Evolutionary conservation across 2,888 invertebrate species (phyloP), one percentile per base, ranked within the genome.

Genomic region (Dryocosmus kuriphilus): DNA sequence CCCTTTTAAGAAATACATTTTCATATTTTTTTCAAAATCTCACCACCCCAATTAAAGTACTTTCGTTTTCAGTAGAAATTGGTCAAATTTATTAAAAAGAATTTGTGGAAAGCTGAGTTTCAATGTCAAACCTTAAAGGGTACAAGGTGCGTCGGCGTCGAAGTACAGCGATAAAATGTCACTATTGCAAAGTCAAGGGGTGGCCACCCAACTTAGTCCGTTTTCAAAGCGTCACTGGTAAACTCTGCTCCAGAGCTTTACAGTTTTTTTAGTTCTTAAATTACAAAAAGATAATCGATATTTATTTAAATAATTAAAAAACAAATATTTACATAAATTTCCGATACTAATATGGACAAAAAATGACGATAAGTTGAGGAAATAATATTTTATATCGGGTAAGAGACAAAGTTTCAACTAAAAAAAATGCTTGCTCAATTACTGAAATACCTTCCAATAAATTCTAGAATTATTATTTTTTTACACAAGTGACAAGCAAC

Each of bases 171-270:
- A 67, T 67, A 46, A 67, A 41, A 16, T 67, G 41, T 30, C n/a
- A 67, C 19, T 67, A 27, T 67, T 67, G 24, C 19, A 67, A 67
- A 67, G 24, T 32, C 32, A n/a, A 30, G 30, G 27, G 46, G 71
- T 41, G 27, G 19, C 27, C 30, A 51, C 16, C 24, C 46, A 51
- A 71, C 51, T 71, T 71, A 71, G 71, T 71, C 46, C 71, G 71
- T 71, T 71, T 71, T 71, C 71, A 41, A 46, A 46, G 71, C 71
- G 9, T 30, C 27, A 71, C 8, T n/a, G 2, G 24, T 30, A 46
- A 16, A 3, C 16, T 46, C 0, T 27, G 2, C 27, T 38, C 19
- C 3, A 67, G 41, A 67, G 24, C 27, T 11, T 32, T n/a, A 8
- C 0, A 24, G 1, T 27, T 41, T 27, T 46, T 16, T 65, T 24